Percentiles rank a stretch among this genome's conserved stretches.
Conservation (phyloP, 2,797 vertebrate species). For the Squalus acanthias region DNA sequence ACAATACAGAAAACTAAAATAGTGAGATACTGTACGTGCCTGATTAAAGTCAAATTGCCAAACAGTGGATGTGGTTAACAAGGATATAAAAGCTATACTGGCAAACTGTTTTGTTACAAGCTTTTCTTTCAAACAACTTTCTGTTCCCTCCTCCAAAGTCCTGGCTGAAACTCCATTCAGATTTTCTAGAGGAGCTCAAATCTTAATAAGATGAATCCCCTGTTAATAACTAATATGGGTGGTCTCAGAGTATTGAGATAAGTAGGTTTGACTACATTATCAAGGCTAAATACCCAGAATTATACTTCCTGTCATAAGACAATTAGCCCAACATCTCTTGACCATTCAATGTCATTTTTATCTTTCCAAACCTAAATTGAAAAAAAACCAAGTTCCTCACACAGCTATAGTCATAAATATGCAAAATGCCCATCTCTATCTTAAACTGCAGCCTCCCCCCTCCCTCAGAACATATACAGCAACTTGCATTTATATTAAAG, state of each 20-base stretch:
- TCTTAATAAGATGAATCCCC: not conserved
- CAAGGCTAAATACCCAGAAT: not conserved
- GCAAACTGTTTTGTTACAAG: not conserved
- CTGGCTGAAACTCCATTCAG: not conserved
- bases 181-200: not conserved
- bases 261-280: not conserved
- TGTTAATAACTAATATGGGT: not conserved
- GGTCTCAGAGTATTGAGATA: not conserved
- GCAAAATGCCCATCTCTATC: too few species aligned
- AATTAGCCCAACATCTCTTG: too few species aligned
- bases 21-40: not conserved
- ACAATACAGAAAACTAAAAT: not conserved
- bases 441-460: too few species aligned
- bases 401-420: too few species aligned
- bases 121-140: not conserved
- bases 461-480: too few species aligned
- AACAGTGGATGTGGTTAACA: not conserved
- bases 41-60: not conserved
- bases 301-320: too few species aligned
- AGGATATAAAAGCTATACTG: not conserved
- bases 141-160: not conserved
- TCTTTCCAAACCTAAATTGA: too few species aligned
- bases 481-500: too few species aligned
- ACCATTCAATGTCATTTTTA: too few species aligned
- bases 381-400: too few species aligned